Evolutionary conservation across 2,888 invertebrate species (phyloP).

Genomic region (Aleiodes testaceus): DNA sequence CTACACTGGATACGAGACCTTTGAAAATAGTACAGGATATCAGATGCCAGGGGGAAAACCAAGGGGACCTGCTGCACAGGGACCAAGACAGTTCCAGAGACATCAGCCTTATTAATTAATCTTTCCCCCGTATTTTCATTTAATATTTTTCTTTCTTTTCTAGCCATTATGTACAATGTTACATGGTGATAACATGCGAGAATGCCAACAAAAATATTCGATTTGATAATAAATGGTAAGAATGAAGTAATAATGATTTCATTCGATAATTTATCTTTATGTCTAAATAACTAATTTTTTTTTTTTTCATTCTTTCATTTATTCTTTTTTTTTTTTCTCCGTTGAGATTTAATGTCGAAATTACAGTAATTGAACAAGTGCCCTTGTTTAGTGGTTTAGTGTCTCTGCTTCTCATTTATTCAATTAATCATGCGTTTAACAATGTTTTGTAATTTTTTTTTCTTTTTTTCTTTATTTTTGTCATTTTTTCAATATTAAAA

Average conservation of each 20-base stretch:
- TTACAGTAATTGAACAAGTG: conserved; percentile 14
- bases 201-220: conserved; percentile 25
- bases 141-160: conserved; percentile 43
- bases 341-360: neutral
- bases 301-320: neutral
- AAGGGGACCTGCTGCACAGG: conserved; percentile 69
- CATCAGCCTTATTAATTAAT: conserved; percentile 70
- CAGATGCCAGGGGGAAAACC: conserved; percentile 66
- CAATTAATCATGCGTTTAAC: conserved; percentile 31
- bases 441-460: conserved; percentile 1
- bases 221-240: conserved; percentile 30
- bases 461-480: conserved; percentile 1
- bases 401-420: conserved; percentile 7
- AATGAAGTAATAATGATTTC: conserved; percentile 20
- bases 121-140: conserved; percentile 19
- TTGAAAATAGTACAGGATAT: conserved; percentile 59
- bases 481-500: conserved; percentile 13
- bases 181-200: conserved; percentile 33
- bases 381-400: conserved; percentile 11
- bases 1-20: conserved; percentile 69
- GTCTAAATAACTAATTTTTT: conserved; percentile 5
- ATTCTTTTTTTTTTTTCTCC: neutral
- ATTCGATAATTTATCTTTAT: conserved; percentile 16
- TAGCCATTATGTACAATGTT: conserved; percentile 49
- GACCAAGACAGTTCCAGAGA: conserved; percentile 72